Percentiles rank a stretch among this genome's conserved stretches.
Conservation (phyloP, 1,140 invertebrate species). For the Zophobas morio region DNA sequence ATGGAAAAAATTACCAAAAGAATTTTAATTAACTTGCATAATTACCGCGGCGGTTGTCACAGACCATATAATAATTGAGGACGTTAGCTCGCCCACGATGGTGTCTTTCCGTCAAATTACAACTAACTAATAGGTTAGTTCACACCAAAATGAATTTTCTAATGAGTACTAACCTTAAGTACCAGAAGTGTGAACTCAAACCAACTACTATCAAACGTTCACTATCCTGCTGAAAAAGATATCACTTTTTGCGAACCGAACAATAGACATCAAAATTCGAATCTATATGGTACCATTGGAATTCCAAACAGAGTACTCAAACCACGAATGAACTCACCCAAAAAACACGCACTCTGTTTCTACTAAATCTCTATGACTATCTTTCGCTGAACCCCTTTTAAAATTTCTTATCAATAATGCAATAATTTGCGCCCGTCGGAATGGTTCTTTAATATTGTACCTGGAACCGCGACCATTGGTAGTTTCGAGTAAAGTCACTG, state of each 20-base stretch:
- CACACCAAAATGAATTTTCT: background rate
- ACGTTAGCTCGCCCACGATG: slow-evolving; percentile 15
- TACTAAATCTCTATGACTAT: no score
- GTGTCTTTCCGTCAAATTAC: background rate
- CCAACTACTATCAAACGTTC: no score
- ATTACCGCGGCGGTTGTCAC: background rate
- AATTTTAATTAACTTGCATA: slow-evolving; percentile 33
- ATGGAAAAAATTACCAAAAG: slow-evolving; percentile 23
- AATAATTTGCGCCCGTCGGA: slow-evolving; percentile 31
- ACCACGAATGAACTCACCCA: no score
- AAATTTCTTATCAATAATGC: slow-evolving; percentile 42
- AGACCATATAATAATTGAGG: slow-evolving; percentile 9
- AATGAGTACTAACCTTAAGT: background rate
- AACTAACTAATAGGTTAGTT: background rate
- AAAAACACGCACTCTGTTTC: no score
- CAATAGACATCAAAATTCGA: no score
- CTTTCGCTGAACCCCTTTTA: background rate
- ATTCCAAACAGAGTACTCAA: no score
- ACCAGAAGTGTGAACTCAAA: background rate
- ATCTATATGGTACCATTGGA: no score
- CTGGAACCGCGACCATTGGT: slow-evolving; percentile 28
- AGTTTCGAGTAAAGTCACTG: slow-evolving; percentile 31
- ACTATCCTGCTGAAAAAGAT: no score
- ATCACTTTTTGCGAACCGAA: no score
- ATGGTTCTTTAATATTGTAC: slow-evolving; percentile 41